These are phyloP conservation scores for Pangasius mekongensis DNA, from an alignment of 2,797 vertebrate species.

Conservation along the genomic window DNA sequence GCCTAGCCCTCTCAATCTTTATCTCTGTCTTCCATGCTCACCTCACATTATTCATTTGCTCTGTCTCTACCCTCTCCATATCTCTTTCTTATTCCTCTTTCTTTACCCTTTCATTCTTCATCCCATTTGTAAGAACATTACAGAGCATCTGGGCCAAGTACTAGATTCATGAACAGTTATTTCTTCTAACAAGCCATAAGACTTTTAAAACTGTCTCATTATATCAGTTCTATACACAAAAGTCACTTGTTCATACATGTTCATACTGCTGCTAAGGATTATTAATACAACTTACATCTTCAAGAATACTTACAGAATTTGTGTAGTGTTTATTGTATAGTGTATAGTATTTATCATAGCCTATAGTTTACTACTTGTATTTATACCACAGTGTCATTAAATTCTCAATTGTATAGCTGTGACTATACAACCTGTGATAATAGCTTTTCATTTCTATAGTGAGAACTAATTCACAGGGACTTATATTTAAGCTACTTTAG, in stretches of 20 bases:
- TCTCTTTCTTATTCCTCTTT: background rate
- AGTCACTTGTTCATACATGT: background rate
- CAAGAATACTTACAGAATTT: background rate
- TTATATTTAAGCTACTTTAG: background rate
- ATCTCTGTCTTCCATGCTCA: background rate
- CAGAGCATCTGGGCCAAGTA: background rate
- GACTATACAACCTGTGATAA: background rate
- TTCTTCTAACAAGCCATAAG: background rate
- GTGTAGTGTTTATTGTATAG: background rate
- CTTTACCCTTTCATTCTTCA: background rate
- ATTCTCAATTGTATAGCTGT: background rate
- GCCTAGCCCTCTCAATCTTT: slow-evolving; percentile 7
- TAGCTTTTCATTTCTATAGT: background rate
- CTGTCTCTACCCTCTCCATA: too few relatives aligned
- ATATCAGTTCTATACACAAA: background rate
- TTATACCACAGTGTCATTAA: background rate
- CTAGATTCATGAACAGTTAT: background rate
- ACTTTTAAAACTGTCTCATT: background rate
- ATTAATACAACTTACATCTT: background rate
- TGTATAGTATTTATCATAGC: background rate
- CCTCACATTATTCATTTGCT: slow-evolving; percentile 6
- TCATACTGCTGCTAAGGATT: background rate
- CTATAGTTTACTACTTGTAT: background rate
- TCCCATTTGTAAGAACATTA: background rate
- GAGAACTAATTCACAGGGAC: background rate